phyloP scores from a whole-genome alignment of 2,797 vertebrate species.

The Hydrocynus forskahlii region DNA sequence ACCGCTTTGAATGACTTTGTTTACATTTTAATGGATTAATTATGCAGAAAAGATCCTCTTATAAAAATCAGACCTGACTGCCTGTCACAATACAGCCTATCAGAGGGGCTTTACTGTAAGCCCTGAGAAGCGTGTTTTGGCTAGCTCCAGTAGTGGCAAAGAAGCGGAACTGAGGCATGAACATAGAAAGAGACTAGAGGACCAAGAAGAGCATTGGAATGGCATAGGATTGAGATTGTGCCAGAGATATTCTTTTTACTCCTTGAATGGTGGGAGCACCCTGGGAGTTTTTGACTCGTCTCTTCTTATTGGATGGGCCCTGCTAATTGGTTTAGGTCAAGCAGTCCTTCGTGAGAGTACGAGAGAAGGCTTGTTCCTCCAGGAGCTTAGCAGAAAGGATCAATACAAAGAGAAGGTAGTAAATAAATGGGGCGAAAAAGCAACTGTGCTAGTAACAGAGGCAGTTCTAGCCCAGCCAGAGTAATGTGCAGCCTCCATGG shows the following conservation, averaged over 20 bases:
- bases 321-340: constrained; percentile 71
- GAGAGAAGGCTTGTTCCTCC: constrained; percentile 53
- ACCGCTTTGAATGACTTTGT: background rate
- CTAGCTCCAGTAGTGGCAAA: constrained; percentile 48
- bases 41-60: background rate
- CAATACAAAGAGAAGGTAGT: constrained; percentile 63
- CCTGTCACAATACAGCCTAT: constrained; percentile 2
- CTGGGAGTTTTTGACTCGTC: constrained; percentile 61
- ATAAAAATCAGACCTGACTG: background rate
- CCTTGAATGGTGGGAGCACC: constrained; percentile 42
- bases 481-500: constrained; percentile 50
- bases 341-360: constrained; percentile 59
- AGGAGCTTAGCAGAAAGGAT: constrained; percentile 63
- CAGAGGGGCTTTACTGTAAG: constrained; percentile 19
- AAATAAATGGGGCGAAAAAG: constrained; percentile 67
- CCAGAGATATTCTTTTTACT: constrained; percentile 48
- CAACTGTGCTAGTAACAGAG: constrained; percentile 67
- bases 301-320: constrained; percentile 58
- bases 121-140: constrained; percentile 20
- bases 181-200: constrained; percentile 41
- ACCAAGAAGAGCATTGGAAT: constrained; percentile 53
- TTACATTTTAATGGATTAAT: background rate
- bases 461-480: constrained; percentile 60
- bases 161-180: constrained; percentile 53
- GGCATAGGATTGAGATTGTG: constrained; percentile 59